Percentiles rank a stretch among this genome's conserved stretches.
These are phyloP conservation scores for Macrobrachium nipponense DNA, from an alignment of 1,140 invertebrate genomes.

Conservation along the genomic window DNA sequence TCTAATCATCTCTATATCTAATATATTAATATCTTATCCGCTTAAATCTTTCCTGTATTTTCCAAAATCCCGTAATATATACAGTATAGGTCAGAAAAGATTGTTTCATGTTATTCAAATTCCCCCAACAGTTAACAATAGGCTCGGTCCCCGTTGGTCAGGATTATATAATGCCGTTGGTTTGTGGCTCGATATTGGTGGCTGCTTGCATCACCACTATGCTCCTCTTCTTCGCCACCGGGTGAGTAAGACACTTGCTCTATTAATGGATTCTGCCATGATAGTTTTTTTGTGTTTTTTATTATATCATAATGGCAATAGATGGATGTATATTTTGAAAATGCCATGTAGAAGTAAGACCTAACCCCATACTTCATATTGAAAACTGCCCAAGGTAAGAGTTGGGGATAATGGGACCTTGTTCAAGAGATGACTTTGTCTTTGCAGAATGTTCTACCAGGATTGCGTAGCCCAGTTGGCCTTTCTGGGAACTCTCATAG, in stretches of 20 bases:
- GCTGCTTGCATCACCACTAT: slow-evolving; percentile 61
- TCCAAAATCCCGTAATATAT: too few species aligned
- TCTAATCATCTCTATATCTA: too few species aligned
- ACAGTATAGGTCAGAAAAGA: not conserved
- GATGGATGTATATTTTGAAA: too few species aligned
- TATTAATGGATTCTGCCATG: not conserved
- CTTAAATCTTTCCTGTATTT: too few species aligned
- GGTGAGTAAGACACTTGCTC: slow-evolving; percentile 23
- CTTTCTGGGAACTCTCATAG: slow-evolving; percentile 45
- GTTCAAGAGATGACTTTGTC: not conserved
- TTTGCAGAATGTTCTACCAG: slow-evolving; percentile 63
- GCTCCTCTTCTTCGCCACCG: slow-evolving; percentile 63
- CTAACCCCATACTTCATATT: too few species aligned
- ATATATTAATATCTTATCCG: too few species aligned
- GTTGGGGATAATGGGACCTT: too few species aligned
- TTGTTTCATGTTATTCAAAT: not conserved
- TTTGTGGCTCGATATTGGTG: slow-evolving; percentile 52
- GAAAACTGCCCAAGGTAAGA: too few species aligned
- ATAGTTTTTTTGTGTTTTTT: too few species aligned
- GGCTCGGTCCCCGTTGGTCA: slow-evolving; percentile 29
- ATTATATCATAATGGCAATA: too few species aligned
- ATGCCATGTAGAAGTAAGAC: too few species aligned
- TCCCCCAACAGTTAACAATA: slow-evolving; percentile 17
- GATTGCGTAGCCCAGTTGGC: slow-evolving; percentile 63
- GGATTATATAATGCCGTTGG: slow-evolving; percentile 35